A percentile compares a stretch with the other conserved stretches of the same genome.
phyloP scores from a whole-genome alignment of 2,888 invertebrate species.

The Acleris cristana region DNA sequence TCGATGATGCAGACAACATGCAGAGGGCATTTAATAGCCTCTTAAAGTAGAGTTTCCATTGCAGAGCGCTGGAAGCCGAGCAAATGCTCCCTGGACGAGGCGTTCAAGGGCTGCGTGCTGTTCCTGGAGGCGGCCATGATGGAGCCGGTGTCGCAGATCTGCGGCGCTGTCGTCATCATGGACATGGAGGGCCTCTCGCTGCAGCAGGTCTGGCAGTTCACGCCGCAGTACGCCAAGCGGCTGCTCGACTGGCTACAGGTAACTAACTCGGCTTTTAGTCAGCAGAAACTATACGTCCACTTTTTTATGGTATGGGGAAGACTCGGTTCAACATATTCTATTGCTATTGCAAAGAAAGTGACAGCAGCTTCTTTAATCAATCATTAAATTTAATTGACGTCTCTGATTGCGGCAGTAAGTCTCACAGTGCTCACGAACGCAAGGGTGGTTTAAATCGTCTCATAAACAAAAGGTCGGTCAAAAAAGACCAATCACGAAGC shows the following conservation, averaged over 20 bases:
- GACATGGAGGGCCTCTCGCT: slow-evolving; percentile 93
- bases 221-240: slow-evolving; percentile 92
- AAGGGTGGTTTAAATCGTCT: no score
- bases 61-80: slow-evolving; percentile 93
- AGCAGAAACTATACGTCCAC: not conserved
- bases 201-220: slow-evolving; percentile 93
- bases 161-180: slow-evolving; percentile 91
- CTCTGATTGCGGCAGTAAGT: no score
- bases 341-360: no score
- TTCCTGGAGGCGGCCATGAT: slow-evolving; percentile 92
- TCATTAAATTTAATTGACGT: no score
- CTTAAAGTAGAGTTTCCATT: slow-evolving; percentile 36
- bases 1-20: no score
- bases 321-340: no score
- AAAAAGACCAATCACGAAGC: no score
- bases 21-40: not conserved
- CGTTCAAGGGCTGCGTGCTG: slow-evolving; percentile 91
- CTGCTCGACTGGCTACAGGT: slow-evolving; percentile 93
- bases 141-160: slow-evolving; percentile 89
- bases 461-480: no score
- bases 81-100: slow-evolving; percentile 90
- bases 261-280: slow-evolving; percentile 15
- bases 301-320: no score
- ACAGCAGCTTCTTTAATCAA: no score
- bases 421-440: no score